These are phyloP conservation scores for Drosophila robusta DNA, from an alignment of 2,888 invertebrate genomes.

Conservation along the genomic window DNA sequence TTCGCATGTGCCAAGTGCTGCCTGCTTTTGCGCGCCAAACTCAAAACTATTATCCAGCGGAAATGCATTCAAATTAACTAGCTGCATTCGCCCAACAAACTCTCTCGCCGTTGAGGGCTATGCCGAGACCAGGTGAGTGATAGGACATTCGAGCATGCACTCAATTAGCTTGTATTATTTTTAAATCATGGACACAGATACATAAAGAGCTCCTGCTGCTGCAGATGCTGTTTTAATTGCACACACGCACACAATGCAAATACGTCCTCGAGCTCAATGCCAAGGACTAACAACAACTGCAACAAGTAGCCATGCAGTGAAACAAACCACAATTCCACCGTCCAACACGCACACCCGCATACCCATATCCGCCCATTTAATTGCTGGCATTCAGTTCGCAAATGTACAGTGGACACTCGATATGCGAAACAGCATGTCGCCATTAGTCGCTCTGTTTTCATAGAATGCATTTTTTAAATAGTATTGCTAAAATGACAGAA, in stretches of 20 bases:
- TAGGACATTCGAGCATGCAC: neutral
- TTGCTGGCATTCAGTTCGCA: conserved; percentile 10
- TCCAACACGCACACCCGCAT: conserved; percentile 1
- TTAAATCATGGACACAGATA: conserved; percentile 14
- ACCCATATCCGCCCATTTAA: conserved; percentile 7
- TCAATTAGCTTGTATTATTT: conserved; percentile 30
- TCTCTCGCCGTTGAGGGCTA: conserved; percentile 9
- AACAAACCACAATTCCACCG: neutral
- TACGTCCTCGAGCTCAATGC: conserved; percentile 34
- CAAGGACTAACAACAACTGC: conserved; percentile 42
- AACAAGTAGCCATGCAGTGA: conserved; percentile 45
- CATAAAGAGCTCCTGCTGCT: conserved; percentile 1
- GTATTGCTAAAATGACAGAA: too few species aligned
- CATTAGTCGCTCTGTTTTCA: too few species aligned
- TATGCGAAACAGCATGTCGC: too few species aligned
- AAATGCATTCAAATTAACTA: conserved; percentile 15
- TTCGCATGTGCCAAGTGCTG: conserved; percentile 14
- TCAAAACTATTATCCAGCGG: conserved; percentile 16
- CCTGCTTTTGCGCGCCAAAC: conserved; percentile 50
- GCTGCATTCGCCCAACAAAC: neutral
- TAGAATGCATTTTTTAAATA: neutral
- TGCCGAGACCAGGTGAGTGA: conserved; percentile 28
- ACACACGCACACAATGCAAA: conserved; percentile 7
- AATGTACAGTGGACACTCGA: neutral
- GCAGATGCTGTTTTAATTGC: neutral